phyloP scores from a whole-genome alignment of 2,113 vertebrate genomes.

The Alexandromys fortis region DNA sequence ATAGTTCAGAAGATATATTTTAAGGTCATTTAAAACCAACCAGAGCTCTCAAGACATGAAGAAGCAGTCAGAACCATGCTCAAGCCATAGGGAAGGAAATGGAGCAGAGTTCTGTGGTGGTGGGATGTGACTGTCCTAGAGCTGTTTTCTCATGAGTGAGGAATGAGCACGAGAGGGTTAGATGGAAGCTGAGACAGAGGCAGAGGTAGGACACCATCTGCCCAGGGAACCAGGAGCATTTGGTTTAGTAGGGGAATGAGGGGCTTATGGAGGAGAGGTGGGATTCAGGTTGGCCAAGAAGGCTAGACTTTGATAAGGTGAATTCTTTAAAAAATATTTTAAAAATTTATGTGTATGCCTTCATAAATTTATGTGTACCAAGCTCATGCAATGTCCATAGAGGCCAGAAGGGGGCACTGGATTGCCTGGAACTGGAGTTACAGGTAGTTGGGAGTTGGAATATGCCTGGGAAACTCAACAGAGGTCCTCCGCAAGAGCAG shows the following conservation, averaged over 20 bases:
- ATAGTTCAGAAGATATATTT: not conserved
- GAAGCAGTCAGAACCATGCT: not conserved
- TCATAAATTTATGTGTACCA: not conserved
- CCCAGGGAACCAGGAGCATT: not conserved
- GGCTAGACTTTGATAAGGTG: not conserved
- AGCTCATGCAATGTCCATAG: not conserved
- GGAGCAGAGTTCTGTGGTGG: fast-evolving
- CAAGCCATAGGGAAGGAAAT: not conserved
- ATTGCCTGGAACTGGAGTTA: not conserved
- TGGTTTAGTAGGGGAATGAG: not conserved
- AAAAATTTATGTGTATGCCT: not conserved
- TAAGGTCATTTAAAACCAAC: not conserved
- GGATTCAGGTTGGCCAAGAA: not conserved
- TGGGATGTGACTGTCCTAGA: not conserved
- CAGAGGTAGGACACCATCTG: not conserved
- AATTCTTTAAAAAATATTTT: not conserved
- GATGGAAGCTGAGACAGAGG: not conserved
- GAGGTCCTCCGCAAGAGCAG: not conserved
- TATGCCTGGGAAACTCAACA: not conserved
- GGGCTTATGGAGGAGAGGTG: not conserved
- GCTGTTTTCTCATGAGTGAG: fast-evolving
- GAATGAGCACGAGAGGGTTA: not conserved
- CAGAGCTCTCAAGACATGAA: not conserved
- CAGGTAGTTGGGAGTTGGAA: not conserved
- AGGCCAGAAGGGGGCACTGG: not conserved